These are phyloP conservation scores for Bradypodion ventrale DNA, from an alignment of 2,797 vertebrate species.

Conservation along the genomic window DNA sequence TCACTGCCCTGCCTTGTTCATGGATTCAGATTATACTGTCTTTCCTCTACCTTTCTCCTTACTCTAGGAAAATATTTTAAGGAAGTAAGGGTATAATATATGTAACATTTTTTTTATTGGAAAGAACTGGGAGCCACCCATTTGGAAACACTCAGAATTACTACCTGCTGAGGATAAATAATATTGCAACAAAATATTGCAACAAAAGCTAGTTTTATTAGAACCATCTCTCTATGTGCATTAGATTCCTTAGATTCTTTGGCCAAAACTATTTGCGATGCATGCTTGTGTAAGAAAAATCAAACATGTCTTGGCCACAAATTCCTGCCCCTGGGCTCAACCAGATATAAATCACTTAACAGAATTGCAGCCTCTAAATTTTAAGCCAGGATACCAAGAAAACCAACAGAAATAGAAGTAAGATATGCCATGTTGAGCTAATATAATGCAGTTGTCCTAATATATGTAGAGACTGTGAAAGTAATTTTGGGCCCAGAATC, in stretches of 20 bases:
- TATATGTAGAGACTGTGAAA: no score
- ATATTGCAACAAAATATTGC: no score
- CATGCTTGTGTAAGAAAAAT: no score
- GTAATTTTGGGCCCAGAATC: no score
- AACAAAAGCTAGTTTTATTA: not conserved
- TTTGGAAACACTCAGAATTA: not conserved
- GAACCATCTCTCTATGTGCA: not conserved
- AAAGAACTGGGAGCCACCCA: not conserved
- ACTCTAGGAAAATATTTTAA: not conserved
- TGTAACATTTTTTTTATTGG: not conserved
- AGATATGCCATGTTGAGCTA: not conserved
- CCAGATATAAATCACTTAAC: not conserved
- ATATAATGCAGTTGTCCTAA: not conserved
- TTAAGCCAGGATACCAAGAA: no score
- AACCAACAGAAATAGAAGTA: not conserved
- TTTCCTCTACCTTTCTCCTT: not conserved
- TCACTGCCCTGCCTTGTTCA: not conserved
- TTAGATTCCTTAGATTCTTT: not conserved
- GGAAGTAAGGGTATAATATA: not conserved
- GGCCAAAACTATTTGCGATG: not conserved
- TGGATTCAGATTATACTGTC: not conserved
- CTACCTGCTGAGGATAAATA: not conserved
- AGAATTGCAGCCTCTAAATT: not conserved
- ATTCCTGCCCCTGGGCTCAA: not conserved
- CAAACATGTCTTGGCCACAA: no score